These are phyloP conservation scores for Chroicocephalus ridibundus DNA, from an alignment of 2,113 vertebrate genomes.

Conservation along the genomic window DNA sequence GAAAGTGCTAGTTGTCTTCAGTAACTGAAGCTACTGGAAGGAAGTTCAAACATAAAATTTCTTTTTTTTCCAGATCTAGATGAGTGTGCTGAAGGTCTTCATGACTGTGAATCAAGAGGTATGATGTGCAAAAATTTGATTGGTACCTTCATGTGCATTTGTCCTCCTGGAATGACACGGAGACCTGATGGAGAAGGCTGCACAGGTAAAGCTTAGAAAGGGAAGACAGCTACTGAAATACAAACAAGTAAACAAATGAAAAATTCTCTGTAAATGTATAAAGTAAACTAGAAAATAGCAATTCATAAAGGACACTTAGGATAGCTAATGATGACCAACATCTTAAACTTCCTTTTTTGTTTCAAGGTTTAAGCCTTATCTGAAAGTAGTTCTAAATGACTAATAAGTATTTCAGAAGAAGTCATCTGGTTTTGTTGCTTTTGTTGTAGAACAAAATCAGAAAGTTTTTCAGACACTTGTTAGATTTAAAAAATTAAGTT, in stretches of 20 bases:
- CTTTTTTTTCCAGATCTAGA: conserved; percentile 75
- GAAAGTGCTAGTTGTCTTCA: neutral
- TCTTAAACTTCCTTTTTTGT: neutral
- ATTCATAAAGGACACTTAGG: neutral
- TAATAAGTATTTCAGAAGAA: neutral
- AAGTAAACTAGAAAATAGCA: neutral
- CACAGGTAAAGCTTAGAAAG: conserved; percentile 70
- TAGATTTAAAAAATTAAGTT: neutral
- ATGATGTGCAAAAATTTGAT: conserved; percentile 89
- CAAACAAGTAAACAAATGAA: neutral
- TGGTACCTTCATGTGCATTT: conserved; percentile 88
- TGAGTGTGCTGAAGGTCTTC: conserved; percentile 81
- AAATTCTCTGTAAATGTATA: neutral
- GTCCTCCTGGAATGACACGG: conserved; percentile 79
- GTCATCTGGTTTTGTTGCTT: neutral
- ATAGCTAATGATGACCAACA: neutral
- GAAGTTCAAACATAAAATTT: neutral
- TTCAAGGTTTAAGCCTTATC: neutral
- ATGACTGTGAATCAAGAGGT: conserved; percentile 83
- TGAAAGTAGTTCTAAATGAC: neutral
- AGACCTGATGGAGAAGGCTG: conserved; percentile 81
- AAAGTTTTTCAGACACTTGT: neutral
- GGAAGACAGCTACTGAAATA: neutral
- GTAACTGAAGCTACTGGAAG: neutral
- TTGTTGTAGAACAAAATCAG: neutral